phyloP scores from a whole-genome alignment of 2,113 vertebrate species.

The Romanogobio albipinnatus region DNA sequence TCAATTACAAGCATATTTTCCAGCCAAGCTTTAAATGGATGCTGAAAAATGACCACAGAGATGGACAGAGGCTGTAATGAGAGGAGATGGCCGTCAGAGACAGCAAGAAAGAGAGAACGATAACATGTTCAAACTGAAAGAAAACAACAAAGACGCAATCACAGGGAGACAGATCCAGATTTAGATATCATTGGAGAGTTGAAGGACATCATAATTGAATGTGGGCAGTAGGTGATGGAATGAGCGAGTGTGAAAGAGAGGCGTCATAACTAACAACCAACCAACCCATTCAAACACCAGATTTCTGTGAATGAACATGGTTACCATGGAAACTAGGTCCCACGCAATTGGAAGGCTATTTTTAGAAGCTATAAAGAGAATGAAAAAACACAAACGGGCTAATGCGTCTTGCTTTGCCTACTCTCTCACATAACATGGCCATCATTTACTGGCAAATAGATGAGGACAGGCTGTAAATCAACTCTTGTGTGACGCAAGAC shows the following conservation, averaged over 20 bases:
- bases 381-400: conserved; percentile 67
- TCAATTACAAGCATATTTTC: conserved; percentile 12
- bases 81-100: neutral
- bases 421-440: neutral
- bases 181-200: neutral
- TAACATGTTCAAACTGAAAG: neutral
- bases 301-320: conserved; percentile 72
- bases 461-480: neutral
- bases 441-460: neutral
- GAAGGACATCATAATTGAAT: conserved; percentile 16
- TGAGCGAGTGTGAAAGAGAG: conserved; percentile 1
- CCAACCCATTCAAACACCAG: conserved; percentile 58
- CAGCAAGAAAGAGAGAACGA: neutral
- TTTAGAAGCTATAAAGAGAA: conserved; percentile 67
- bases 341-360: conserved; percentile 72
- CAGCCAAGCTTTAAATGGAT: neutral
- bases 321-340: conserved; percentile 81
- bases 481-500: neutral
- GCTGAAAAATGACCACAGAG: neutral
- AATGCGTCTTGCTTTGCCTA: conserved; percentile 34
- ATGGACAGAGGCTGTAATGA: neutral
- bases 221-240: neutral
- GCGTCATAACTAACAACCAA: conserved; percentile 37
- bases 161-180: neutral
- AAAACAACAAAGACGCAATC: neutral